Conservation (phyloP, 2,888 invertebrate species). For the Steinernema carpocapsae region DNA sequence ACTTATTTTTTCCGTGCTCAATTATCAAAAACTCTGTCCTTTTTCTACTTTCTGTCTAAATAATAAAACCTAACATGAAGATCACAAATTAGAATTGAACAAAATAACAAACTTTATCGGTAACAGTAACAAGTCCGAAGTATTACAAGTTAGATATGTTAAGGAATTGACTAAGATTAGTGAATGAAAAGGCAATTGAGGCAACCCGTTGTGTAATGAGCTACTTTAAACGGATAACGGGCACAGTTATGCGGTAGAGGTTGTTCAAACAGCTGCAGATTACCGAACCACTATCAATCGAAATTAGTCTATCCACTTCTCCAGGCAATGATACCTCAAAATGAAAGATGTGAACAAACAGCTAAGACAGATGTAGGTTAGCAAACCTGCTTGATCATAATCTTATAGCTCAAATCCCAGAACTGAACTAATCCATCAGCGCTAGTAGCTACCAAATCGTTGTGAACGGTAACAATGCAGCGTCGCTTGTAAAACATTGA, state of each 20-base stretch:
- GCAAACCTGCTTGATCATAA: constrained; percentile 57
- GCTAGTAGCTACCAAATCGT: constrained; percentile 52
- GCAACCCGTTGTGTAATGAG: background rate
- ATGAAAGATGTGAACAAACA: background rate
- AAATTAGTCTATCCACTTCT: constrained; percentile 50
- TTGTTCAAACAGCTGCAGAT: constrained; percentile 53
- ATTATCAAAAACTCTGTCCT: background rate
- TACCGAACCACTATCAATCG: constrained; percentile 45
- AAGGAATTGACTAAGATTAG: constrained; percentile 1
- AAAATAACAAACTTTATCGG: too few species aligned
- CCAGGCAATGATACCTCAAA: constrained; percentile 52
- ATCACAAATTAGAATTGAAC: too few species aligned
- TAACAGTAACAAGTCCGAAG: too few species aligned
- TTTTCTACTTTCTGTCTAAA: background rate
- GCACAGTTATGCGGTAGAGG: constrained; percentile 53
- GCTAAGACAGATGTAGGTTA: constrained; percentile 22
- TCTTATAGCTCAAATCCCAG: constrained; percentile 58
- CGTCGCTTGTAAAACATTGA: constrained; percentile 42
- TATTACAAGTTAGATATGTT: too few species aligned
- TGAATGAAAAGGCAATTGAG: constrained; percentile 10
- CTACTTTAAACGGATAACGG: constrained; percentile 45
- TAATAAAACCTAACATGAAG: too few species aligned
- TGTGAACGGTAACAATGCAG: constrained; percentile 49
- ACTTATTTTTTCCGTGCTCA: constrained; percentile 3
- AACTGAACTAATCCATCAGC: constrained; percentile 52